Percentiles rank a stretch among this genome's conserved stretches.
phyloP scores from a whole-genome alignment of 2,797 vertebrate species.

The Lacerta bilineata region DNA sequence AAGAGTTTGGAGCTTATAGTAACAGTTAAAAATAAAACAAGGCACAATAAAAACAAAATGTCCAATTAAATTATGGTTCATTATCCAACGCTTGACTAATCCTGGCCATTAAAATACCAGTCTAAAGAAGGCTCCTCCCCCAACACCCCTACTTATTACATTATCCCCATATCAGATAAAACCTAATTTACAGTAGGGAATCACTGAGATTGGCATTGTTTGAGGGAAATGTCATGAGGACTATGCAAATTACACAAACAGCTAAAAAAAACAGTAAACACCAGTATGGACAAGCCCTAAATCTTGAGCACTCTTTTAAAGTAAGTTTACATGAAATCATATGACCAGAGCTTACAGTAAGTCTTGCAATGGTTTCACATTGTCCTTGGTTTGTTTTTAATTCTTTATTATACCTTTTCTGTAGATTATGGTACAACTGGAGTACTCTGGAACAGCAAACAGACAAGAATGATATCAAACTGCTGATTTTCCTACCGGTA shows the following conservation, averaged over 20 bases:
- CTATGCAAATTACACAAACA: too few species aligned
- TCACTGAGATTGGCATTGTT: too few species aligned
- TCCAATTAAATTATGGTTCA: background rate
- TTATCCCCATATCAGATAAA: too few species aligned
- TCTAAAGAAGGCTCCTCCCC: background rate
- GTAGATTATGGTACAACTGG: slow-evolving; percentile 70
- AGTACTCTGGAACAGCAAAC: slow-evolving; percentile 69
- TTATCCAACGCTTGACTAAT: background rate
- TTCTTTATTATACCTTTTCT: slow-evolving; percentile 70
- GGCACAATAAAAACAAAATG: slow-evolving; percentile 1
- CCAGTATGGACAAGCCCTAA: background rate
- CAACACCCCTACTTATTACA: too few species aligned
- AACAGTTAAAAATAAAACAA: slow-evolving; percentile 9
- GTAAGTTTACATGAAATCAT: background rate
- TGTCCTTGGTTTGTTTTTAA: slow-evolving; percentile 72
- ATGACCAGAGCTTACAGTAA: slow-evolving; percentile 70
- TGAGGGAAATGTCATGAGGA: too few species aligned
- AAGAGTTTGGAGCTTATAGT: background rate
- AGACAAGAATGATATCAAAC: slow-evolving; percentile 9
- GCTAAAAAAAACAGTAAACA: too few species aligned
- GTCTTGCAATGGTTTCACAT: slow-evolving; percentile 71
- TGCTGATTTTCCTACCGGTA: background rate
- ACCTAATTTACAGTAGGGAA: too few species aligned
- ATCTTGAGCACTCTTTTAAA: background rate
- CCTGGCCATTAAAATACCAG: background rate